Evolutionary conservation across 2,113 vertebrate genomes (phyloP).

Genomic region (Tachuris rubrigastra): DNA sequence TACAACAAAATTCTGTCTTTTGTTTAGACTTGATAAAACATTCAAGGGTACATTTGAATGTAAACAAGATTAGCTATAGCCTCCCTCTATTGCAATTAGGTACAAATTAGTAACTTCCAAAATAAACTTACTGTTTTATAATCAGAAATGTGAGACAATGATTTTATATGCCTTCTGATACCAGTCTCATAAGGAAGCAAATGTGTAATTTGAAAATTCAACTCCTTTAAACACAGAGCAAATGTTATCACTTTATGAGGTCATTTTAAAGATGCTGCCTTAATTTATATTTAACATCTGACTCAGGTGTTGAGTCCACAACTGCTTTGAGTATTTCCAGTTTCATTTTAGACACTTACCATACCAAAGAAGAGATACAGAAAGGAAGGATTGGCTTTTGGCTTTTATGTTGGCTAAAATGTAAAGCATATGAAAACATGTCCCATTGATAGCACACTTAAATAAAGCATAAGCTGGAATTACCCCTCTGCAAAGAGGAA

Average conservation of each 20-base stretch:
- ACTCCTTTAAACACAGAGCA: not conserved
- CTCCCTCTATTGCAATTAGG: not conserved
- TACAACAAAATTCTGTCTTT: not conserved
- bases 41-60: not conserved
- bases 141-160: not conserved
- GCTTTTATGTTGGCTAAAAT: not conserved
- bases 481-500: not conserved
- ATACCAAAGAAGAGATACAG: not conserved
- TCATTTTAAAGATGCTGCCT: not conserved
- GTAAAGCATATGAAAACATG: constrained; percentile 1
- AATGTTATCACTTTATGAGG: not conserved
- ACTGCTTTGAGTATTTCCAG: not conserved
- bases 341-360: not conserved
- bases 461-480: not conserved
- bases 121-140: not conserved
- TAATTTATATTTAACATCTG: not conserved
- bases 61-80: not conserved
- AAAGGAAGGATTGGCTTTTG: not conserved
- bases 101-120: not conserved
- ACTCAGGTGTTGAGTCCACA: not conserved
- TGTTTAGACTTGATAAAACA: not conserved
- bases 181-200: not conserved
- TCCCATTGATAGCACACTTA: not conserved
- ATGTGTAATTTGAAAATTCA: not conserved
- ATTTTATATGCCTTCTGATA: not conserved